Base-by-base conservation (phyloP, 2,797 vertebrate genomes). In the Octomys mimax region DNA sequence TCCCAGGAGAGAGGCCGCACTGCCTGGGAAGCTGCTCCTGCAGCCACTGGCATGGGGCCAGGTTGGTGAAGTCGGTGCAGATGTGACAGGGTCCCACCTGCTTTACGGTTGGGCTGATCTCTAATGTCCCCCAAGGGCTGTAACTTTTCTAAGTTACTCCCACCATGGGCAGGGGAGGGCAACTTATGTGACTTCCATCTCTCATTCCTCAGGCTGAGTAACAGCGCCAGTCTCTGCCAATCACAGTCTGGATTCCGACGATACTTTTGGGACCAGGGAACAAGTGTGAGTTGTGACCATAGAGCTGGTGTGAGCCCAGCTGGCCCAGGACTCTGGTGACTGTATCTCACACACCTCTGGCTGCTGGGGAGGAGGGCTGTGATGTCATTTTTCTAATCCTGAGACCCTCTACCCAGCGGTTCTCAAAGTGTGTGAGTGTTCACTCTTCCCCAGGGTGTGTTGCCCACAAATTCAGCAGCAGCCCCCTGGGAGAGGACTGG, bases 231-330 rank as follows among this genome's bases (percentile, higher is more conserved):
- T 14, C 21, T 14, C 21, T 14, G 46, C 33, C 81, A 86, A 6
- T 5, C 9, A 8, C 19, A 16, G 12, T 28, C 10, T 21, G 22
- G 6, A 6, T 73, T 57, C 66, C n/a, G 6, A 5, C 21, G 36
- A 24, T 13, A 39, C 22, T 5, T 49, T 71, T 49, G 14, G 82
- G 54, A 24, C 21, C 52, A 18, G 28, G 6, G 9, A 39, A n/a
- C 8, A 3, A 4, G 8, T 5, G 8, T 18, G 1, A 3, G 33
- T 31, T 49, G 22, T 18, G 5, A 18, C 62, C 18, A 0, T 1
- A 4, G 12, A 21, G 6, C n/a, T 22, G 24, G 14, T 3, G 0
- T 39, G 16, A 12, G 26, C 49, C 75, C 54, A 28, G 9, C 18
- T 42, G 57, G 21, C 31, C 62, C 36, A 62, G 62, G 80, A 42